A percentile compares a stretch with the other conserved stretches of the same genome.
These are phyloP conservation scores for Bombus cullumanus DNA, from an alignment of 1,140 invertebrate genomes.

Conservation along the genomic window DNA sequence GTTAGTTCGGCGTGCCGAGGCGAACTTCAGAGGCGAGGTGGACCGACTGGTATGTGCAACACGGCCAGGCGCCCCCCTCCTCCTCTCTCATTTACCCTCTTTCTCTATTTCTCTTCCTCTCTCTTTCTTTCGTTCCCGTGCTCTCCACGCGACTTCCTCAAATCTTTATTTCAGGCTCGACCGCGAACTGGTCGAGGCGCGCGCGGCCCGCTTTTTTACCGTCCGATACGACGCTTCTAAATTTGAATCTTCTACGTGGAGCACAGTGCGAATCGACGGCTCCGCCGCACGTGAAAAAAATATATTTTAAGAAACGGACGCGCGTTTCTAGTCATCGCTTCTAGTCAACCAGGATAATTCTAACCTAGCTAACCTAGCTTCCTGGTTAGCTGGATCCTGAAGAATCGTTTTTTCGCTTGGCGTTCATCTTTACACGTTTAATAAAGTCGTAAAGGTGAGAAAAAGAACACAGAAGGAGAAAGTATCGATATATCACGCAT, in stretches of 20 bases:
- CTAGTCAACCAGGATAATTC: conserved; percentile 68
- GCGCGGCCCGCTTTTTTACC: conserved; percentile 73
- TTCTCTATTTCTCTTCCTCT: conserved; percentile 37
- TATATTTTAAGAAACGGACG: conserved; percentile 73
- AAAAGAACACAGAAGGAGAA: neutral
- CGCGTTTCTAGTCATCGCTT: conserved; percentile 75
- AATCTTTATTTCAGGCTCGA: conserved; percentile 77
- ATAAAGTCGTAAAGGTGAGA: conserved; percentile 3
- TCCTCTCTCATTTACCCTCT: conserved; percentile 1
- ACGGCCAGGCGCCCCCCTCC: conserved; percentile 53
- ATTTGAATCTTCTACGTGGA: conserved; percentile 70
- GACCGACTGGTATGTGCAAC: conserved; percentile 69
- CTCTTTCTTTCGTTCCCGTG: conserved; percentile 49
- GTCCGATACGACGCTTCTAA: conserved; percentile 70
- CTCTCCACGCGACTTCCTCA: conserved; percentile 71
- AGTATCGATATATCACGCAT: conserved; percentile 13
- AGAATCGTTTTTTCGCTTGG: neutral
- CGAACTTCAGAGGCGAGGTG: conserved; percentile 68
- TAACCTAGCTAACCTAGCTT: conserved; percentile 59
- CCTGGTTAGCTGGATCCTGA: conserved; percentile 14
- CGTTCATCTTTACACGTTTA: neutral
- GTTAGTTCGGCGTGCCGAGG: conserved; percentile 57
- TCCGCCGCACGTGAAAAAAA: conserved; percentile 57
- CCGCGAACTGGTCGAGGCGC: conserved; percentile 74
- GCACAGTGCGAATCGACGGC: conserved; percentile 53